These are phyloP conservation scores for Drosophila kikkawai DNA, from an alignment of 1,140 invertebrate species.

Conservation along the genomic window DNA sequence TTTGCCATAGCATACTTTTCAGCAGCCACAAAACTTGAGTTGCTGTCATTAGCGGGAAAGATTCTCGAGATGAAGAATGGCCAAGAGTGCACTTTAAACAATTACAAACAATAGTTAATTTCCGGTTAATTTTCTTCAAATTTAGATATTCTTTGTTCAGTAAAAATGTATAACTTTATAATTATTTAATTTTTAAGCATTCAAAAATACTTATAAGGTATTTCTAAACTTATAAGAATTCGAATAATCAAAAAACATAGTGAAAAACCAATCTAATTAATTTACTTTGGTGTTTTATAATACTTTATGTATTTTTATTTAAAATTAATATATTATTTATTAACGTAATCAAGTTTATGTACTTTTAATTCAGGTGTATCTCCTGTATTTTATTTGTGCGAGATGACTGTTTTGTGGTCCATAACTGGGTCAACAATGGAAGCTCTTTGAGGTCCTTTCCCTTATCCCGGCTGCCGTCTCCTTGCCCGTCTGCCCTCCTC, in stretches of 20 bases:
- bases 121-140: no score
- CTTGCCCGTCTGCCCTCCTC: neutral
- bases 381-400: constrained; percentile 61
- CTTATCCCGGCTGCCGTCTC: neutral
- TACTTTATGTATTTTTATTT: no score
- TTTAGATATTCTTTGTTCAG: no score
- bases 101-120: neutral
- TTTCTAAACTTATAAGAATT: no score
- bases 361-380: constrained; percentile 8
- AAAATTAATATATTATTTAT: neutral
- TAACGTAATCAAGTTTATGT: neutral
- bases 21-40: constrained; percentile 39
- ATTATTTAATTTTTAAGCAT: no score
- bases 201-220: no score
- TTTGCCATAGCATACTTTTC: constrained; percentile 75
- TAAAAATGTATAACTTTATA: no score
- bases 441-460: constrained; percentile 36
- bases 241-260: no score
- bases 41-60: constrained; percentile 73
- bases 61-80: constrained; percentile 13
- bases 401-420: constrained; percentile 69
- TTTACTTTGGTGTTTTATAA: no score
- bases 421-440: constrained; percentile 79
- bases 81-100: constrained; percentile 7
- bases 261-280: no score